Conservation (phyloP, 2,797 vertebrate species). For the Apogon talboti region DNA sequence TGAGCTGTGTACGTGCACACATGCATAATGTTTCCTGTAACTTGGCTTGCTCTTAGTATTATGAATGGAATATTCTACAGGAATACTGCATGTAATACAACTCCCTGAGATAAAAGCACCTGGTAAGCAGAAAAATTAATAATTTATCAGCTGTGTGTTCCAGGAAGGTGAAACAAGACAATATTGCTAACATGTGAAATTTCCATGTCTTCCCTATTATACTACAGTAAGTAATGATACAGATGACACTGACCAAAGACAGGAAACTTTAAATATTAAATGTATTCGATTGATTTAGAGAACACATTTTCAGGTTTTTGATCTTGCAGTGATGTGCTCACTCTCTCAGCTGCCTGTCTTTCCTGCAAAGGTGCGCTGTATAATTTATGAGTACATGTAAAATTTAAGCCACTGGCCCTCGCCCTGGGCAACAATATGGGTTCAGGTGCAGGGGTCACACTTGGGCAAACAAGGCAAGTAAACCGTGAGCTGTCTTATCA, state of each 20-base stretch:
- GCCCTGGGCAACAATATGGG: slow-evolving; percentile 46
- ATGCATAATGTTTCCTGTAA: slow-evolving; percentile 30
- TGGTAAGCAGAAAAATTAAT: slow-evolving; percentile 72
- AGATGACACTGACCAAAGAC: slow-evolving; percentile 1
- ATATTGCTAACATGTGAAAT: slow-evolving; percentile 40
- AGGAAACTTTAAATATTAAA: neutral
- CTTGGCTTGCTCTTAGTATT: slow-evolving; percentile 41
- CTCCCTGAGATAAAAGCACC: slow-evolving; percentile 71
- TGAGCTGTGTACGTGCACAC: neutral
- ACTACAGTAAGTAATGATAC: neutral
- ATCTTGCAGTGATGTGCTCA: slow-evolving; percentile 12
- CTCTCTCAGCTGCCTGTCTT: slow-evolving; percentile 29
- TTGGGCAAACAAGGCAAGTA: slow-evolving; percentile 42
- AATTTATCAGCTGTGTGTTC: slow-evolving; percentile 70
- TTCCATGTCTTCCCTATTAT: slow-evolving; percentile 3
- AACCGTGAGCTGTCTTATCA: slow-evolving; percentile 41
- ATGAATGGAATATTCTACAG: slow-evolving; percentile 68
- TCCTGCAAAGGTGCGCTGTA: slow-evolving; percentile 56
- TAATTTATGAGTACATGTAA: slow-evolving; percentile 79
- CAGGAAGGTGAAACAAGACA: slow-evolving; percentile 55
- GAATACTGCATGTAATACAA: slow-evolving; percentile 67
- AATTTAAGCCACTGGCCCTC: slow-evolving; percentile 66
- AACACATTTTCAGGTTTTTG: neutral
- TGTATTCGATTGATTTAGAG: slow-evolving; percentile 1
- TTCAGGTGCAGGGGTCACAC: slow-evolving; percentile 58